Base-by-base conservation (phyloP, 2,113 vertebrate genomes). In the Ageneiosus marmoratus region DNA sequence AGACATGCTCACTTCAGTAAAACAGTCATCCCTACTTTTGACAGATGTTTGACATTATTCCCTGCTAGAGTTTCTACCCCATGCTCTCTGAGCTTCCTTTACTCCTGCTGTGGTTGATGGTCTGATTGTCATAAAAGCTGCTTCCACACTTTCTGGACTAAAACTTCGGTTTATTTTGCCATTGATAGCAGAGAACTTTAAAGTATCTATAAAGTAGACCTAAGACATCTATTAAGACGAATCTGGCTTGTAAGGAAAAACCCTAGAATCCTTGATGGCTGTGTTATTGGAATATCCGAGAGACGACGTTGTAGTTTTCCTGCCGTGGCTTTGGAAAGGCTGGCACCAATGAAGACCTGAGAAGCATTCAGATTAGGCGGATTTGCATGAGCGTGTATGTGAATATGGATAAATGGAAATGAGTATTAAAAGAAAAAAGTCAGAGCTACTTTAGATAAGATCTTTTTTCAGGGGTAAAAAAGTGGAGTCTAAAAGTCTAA, bases 361-460 rank as follows among this genome's bases (percentile, higher is more conserved):
- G 93, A 89, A 78, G 85, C 79, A 75, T 86, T 84, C 46, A 89
- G 92, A 93, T 92, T 92, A 91, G 92, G 92, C 88, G 86, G 83
- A 86, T 88, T 50, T 82, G 41, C 55, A 74, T 13, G 55, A 5
- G 24, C 15, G 22, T 75, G 48, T 6, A 16, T 44, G 22, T 75
- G 48, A 12, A 16, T 44, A 73, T 18, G 27, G 72, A 6, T 51
- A 32, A 74, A 74, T 89, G 91, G 88, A 87, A 90, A 88, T 79
- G 77, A 80, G 79, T 80, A 65, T 79, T 80, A 53, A 53, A 48
- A 83, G 55, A 76, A 63, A 10, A 41, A 37, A 41, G 37, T 2
- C 37, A 3, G 37, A 41, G 37, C 37, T 2, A 41, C 37, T 41
- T 41, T n/a, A n/a, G n/a, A n/a, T n/a, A n/a, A n/a, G n/a, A n/a